Evolutionary conservation across 2,888 invertebrate genomes (phyloP).

Genomic region (Girardia tigrina): DNA sequence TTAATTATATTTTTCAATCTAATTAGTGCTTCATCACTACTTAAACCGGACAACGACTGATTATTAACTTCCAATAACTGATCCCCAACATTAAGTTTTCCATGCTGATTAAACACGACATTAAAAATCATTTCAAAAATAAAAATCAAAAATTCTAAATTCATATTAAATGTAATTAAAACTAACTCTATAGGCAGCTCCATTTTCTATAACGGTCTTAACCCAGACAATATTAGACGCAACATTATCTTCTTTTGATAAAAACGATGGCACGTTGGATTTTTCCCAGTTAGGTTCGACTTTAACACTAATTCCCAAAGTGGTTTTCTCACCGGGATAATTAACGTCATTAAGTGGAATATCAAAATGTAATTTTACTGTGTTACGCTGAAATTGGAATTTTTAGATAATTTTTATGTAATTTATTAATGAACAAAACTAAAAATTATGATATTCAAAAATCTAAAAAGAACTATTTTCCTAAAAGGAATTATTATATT

Average conservation of each 20-base stretch:
- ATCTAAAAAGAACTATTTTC: too few relatives aligned
- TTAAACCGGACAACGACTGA: background rate
- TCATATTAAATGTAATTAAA: background rate
- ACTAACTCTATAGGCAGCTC: background rate
- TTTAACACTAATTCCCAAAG: background rate
- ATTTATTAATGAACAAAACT: too few relatives aligned
- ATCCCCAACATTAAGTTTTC: background rate
- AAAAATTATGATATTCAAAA: too few relatives aligned
- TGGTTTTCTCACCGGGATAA: background rate
- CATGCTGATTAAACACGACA: background rate
- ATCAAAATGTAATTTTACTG: background rate
- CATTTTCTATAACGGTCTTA: background rate
- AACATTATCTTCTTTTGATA: background rate
- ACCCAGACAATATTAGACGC: background rate
- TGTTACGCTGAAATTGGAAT: background rate
- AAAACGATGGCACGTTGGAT: background rate
- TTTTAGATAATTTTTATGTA: too few relatives aligned
- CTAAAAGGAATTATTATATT: too few relatives aligned
- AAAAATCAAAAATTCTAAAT: background rate
- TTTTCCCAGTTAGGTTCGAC: background rate
- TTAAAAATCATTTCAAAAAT: background rate
- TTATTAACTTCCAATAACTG: background rate
- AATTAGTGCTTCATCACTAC: background rate
- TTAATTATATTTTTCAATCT: background rate
- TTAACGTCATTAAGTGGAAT: background rate